These are phyloP conservation scores for Synergus gifuensis DNA, from an alignment of 2,888 invertebrate genomes.

Conservation along the genomic window DNA sequence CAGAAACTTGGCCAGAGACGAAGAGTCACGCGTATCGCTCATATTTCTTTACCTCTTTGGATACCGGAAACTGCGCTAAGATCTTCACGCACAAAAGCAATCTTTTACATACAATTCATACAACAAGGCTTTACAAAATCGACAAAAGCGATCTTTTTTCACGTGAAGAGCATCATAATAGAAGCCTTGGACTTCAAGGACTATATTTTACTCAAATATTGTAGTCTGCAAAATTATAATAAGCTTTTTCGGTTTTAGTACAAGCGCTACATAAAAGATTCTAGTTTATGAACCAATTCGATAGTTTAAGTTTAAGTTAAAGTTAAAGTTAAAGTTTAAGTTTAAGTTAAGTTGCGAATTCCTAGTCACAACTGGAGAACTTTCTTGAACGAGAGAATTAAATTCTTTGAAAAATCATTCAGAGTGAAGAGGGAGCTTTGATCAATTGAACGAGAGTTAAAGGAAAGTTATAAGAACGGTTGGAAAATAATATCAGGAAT, in stretches of 20 bases:
- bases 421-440: slow-evolving; percentile 26
- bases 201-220: not conserved
- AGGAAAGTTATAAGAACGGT: slow-evolving; percentile 32
- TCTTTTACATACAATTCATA: not conserved
- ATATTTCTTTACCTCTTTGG: not conserved
- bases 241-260: too few species aligned
- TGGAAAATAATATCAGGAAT: slow-evolving; percentile 30
- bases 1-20: not conserved
- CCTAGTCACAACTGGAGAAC: not conserved
- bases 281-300: too few species aligned
- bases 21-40: slow-evolving; percentile 6
- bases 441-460: slow-evolving; percentile 20
- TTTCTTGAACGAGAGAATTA: not conserved
- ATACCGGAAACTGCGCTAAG: slow-evolving; percentile 10
- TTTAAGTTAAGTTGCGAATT: not conserved
- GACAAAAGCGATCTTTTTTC: not conserved
- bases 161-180: not conserved
- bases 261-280: too few species aligned
- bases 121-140: not conserved
- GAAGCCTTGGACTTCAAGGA: not conserved
- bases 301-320: not conserved
- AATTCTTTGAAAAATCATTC: slow-evolving; percentile 32
- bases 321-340: not conserved
- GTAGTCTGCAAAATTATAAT: too few species aligned
- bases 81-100: not conserved